Conservation (phyloP, 2,888 invertebrate genomes). For the Xylocampa areola region DNA sequence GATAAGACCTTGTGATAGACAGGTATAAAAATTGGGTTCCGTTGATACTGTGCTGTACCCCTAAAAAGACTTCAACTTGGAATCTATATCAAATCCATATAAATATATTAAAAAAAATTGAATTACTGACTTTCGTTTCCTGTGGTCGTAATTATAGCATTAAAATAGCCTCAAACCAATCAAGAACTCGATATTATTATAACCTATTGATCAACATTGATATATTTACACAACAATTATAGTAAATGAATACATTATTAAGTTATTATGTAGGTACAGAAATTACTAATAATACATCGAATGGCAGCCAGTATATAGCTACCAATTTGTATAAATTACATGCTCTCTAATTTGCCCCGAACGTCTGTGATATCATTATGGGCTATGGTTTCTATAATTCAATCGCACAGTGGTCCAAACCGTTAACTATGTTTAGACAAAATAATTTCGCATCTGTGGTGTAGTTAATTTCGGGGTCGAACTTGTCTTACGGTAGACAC, state of each 20-base stretch:
- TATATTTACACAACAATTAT: constrained; percentile 23
- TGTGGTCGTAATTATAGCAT: background rate
- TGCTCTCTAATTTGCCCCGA: constrained; percentile 29
- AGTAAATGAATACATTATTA: constrained; percentile 24
- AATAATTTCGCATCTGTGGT: constrained; percentile 40
- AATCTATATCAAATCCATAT: no score
- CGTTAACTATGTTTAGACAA: constrained; percentile 31
- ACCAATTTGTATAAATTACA: constrained; percentile 42
- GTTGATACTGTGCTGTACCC: no score
- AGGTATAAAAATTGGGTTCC: no score
- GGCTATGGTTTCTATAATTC: constrained; percentile 43
- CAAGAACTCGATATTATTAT: constrained; percentile 1
- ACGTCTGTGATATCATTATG: constrained; percentile 34
- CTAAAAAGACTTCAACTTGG: no score
- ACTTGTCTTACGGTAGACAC: constrained; percentile 42
- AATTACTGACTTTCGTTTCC: background rate
- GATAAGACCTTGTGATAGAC: no score
- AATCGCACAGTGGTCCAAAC: constrained; percentile 37
- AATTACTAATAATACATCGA: constrained; percentile 23
- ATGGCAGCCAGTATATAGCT: constrained; percentile 16
- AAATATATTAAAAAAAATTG: background rate
- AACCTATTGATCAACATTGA: constrained; percentile 15
- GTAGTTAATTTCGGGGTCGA: constrained; percentile 41
- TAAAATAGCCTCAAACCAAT: background rate
- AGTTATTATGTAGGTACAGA: constrained; percentile 44